Conservation (phyloP, 2,113 vertebrate genomes). For the Vulpes lagopus region DNA sequence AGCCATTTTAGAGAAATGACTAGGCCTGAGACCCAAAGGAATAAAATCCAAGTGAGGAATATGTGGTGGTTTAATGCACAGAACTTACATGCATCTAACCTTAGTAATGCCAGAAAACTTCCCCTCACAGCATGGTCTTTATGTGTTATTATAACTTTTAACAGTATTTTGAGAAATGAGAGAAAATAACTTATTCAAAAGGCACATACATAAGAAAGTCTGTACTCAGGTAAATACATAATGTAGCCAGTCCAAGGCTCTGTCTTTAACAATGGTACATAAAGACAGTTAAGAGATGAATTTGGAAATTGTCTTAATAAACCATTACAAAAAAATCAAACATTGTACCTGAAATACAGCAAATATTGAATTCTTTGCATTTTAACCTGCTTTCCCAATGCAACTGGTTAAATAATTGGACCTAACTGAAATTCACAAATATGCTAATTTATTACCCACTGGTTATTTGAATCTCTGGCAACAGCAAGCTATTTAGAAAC, state of each 20-base stretch:
- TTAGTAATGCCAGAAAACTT: background rate
- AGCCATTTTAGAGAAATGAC: background rate
- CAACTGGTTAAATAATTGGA: background rate
- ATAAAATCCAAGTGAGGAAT: background rate
- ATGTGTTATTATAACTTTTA: background rate
- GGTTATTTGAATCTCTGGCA: constrained; percentile 42
- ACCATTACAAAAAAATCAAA: constrained; percentile 1
- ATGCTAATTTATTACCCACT: background rate
- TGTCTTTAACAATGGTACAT: background rate
- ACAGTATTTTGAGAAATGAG: background rate
- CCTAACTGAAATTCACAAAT: constrained; percentile 1
- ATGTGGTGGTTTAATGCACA: background rate
- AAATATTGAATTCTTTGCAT: background rate
- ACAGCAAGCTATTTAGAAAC: background rate
- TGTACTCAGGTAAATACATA: background rate
- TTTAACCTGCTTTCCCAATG: constrained; percentile 6
- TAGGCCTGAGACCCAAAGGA: background rate
- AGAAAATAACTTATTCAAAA: background rate
- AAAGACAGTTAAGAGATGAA: background rate
- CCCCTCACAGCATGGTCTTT: background rate
- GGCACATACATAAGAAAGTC: background rate
- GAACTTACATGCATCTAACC: background rate
- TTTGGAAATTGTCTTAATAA: background rate
- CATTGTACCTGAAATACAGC: background rate
- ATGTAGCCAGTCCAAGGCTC: background rate